Evolutionary conservation across 1,140 invertebrate species (phyloP).

Genomic region (Cylas formicarius): DNA sequence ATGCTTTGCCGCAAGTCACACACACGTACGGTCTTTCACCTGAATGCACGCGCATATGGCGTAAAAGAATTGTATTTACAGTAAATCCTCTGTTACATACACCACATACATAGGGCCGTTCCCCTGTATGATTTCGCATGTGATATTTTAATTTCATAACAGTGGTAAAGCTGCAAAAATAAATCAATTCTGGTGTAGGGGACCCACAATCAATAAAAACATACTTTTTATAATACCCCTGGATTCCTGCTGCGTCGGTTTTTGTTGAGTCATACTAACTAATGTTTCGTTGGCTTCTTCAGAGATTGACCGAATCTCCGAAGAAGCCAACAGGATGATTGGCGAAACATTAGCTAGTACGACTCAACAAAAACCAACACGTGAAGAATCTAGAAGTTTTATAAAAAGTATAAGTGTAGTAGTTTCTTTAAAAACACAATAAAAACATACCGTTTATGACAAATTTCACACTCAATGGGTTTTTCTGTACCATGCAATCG

Average conservation of each 20-base stretch:
- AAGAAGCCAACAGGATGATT: too few species aligned
- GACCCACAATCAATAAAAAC: background rate
- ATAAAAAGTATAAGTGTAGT: too few species aligned
- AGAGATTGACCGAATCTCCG: too few species aligned
- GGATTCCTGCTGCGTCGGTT: too few species aligned
- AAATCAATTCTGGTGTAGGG: too few species aligned
- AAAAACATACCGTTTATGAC: conserved; percentile 37
- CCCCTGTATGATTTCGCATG: conserved; percentile 55
- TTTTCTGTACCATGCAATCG: conserved; percentile 40
- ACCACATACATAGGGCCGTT: conserved; percentile 57
- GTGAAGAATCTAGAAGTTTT: too few species aligned
- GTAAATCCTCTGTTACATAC: conserved; percentile 54
- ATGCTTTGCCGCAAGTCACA: conserved; percentile 47
- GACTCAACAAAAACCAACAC: too few species aligned
- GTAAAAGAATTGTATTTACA: conserved; percentile 43
- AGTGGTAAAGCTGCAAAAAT: conserved; percentile 38
- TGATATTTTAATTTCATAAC: conserved; percentile 50
- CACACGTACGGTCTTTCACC: conserved; percentile 53
- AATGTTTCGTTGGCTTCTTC: too few species aligned
- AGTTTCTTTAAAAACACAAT: too few species aligned
- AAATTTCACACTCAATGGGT: conserved; percentile 40
- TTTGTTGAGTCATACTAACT: too few species aligned
- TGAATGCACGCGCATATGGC: conserved; percentile 48
- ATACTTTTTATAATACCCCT: too few species aligned
- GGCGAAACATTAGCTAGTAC: too few species aligned